Conservation (phyloP, 2,113 vertebrate genomes). For the Ondatra zibethicus region DNA sequence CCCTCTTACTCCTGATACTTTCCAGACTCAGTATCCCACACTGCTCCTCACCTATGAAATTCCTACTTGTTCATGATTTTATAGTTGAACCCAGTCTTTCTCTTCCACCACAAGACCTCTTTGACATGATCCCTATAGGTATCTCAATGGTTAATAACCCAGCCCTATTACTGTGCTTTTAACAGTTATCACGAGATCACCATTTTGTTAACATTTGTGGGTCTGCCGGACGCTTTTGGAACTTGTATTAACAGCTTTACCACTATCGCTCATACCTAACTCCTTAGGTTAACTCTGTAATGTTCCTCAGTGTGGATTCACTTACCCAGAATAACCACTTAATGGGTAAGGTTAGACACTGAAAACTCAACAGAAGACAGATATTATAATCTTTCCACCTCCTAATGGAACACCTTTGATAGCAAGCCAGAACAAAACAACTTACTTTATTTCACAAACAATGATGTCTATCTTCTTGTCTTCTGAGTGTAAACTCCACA, state of each 20-base stretch:
- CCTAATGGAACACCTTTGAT: not conserved
- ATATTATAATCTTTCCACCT: not conserved
- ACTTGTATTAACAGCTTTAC: conserved; percentile 6
- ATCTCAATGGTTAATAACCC: not conserved
- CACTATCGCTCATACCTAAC: not conserved
- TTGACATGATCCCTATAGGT: not conserved
- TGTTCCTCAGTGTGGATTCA: not conserved
- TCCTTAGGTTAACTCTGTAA: not conserved
- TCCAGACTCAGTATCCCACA: not conserved
- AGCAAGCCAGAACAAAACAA: not conserved
- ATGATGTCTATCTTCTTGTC: not conserved
- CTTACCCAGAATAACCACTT: not conserved
- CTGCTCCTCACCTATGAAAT: not conserved
- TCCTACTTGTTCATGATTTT: not conserved
- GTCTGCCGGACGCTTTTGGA: not conserved
- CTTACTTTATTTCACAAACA: not conserved
- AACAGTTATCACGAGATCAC: not conserved
- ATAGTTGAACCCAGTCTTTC: not conserved
- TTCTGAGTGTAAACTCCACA: not conserved
- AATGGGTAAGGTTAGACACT: not conserved
- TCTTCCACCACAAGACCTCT: not conserved
- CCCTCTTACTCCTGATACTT: not conserved
- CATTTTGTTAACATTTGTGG: not conserved
- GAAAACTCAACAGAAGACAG: conserved; percentile 2
- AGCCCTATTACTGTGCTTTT: not conserved